Percentiles rank a stretch among this genome's conserved stretches.
Evolutionary conservation across 2,888 invertebrate species (phyloP).

Genomic region (Eupithecia subumbrata): DNA sequence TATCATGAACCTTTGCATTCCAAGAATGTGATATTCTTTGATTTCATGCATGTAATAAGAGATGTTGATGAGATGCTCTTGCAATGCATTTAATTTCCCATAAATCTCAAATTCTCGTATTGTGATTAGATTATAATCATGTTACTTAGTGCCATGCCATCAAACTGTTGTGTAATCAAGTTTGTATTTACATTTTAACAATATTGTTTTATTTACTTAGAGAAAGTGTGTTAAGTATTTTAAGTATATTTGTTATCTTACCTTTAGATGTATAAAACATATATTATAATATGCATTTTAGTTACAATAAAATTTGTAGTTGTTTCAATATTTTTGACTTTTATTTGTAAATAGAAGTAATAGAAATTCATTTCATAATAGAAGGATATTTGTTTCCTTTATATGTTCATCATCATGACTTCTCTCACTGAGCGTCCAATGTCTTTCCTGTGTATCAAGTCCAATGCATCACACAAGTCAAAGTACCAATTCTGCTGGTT

Average conservation of each 20-base stretch:
- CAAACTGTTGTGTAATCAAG: neutral
- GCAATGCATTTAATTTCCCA: neutral
- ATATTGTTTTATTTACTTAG: neutral
- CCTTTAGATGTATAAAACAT: neutral
- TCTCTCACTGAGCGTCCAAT: slow-evolving; percentile 64
- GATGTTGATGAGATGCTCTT: neutral
- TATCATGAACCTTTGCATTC: neutral
- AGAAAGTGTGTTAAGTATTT: neutral
- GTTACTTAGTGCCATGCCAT: slow-evolving; percentile 7
- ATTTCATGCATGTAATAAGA: neutral
- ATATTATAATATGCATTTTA: neutral
- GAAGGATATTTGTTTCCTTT: neutral
- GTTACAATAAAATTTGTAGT: slow-evolving; percentile 1
- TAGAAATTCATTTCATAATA: neutral
- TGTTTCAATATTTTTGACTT: neutral
- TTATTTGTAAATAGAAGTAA: neutral
- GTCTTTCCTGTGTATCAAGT: slow-evolving; percentile 67
- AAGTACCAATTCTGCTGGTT: slow-evolving; percentile 73
- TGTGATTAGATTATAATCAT: neutral
- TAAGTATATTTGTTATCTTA: neutral
- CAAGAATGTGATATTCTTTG: neutral
- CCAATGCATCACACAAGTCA: slow-evolving; percentile 69
- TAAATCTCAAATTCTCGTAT: slow-evolving; percentile 5
- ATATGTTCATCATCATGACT: slow-evolving; percentile 72
- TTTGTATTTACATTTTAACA: neutral